Conservation (phyloP, 1,140 invertebrate genomes). For the Microplitis demolitor region DNA sequence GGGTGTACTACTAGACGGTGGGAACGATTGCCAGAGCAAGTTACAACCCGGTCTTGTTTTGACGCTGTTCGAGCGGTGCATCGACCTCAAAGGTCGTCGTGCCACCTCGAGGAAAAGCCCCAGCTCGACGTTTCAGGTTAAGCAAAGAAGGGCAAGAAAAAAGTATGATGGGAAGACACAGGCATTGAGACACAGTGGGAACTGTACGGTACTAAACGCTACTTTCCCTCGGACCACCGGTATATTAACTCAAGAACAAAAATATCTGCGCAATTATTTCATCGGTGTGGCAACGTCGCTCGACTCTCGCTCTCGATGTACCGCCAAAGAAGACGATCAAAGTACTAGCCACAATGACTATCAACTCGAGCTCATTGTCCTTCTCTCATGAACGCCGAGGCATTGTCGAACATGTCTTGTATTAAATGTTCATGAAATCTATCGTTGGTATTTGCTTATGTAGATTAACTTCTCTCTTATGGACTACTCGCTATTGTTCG, state of each 20-base stretch:
- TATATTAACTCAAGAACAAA: not conserved
- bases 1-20: constrained; percentile 54
- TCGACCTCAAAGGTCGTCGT: constrained; percentile 60
- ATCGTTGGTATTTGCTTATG: constrained; percentile 53
- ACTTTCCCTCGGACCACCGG: not conserved
- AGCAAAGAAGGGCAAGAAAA: too few species aligned
- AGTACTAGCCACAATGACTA: constrained; percentile 53
- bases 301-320: constrained; percentile 32
- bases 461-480: constrained; percentile 46
- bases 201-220: not conserved
- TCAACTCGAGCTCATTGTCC: constrained; percentile 55
- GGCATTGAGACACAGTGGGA: not conserved
- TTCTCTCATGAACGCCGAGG: constrained; percentile 39
- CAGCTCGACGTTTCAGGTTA: too few species aligned
- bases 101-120: constrained; percentile 24
- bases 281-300: constrained; percentile 20
- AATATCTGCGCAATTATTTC: constrained; percentile 19
- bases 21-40: constrained; percentile 47
- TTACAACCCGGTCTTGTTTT: constrained; percentile 53
- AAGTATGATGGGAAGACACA: too few species aligned
- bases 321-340: constrained; percentile 22
- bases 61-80: constrained; percentile 52
- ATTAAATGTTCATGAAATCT: constrained; percentile 44
- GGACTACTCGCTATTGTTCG: constrained; percentile 44
- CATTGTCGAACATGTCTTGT: constrained; percentile 1